Conservation (phyloP, 1,140 invertebrate genomes). For the Eumeta japonica region DNA sequence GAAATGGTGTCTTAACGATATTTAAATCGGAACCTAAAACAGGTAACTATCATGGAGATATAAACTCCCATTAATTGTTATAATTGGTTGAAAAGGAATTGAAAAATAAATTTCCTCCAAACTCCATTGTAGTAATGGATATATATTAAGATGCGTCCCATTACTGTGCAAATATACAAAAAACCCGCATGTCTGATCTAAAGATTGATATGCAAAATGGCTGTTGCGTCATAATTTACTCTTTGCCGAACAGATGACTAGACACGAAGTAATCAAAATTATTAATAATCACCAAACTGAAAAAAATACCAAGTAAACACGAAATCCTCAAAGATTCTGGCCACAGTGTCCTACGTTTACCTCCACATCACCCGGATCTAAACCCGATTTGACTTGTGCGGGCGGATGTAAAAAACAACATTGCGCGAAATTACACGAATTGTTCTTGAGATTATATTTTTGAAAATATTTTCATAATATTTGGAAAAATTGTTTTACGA, state of each 20-base stretch:
- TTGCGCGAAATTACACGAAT: not conserved
- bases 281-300: not conserved
- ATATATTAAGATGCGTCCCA: conserved; percentile 1
- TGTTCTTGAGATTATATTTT: too few relatives aligned
- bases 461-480: too few relatives aligned
- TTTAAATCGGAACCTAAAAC: not conserved
- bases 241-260: not conserved
- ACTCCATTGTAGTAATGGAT: not conserved
- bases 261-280: not conserved
- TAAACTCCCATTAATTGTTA: not conserved
- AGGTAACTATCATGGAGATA: not conserved
- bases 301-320: not conserved
- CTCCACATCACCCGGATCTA: conserved; percentile 1
- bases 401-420: not conserved
- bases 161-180: not conserved
- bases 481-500: too few relatives aligned
- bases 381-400: not conserved
- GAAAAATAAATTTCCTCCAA: not conserved
- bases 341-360: not conserved
- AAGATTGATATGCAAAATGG: conserved; percentile 1
- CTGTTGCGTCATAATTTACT: not conserved
- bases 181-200: not conserved
- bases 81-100: not conserved
- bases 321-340: not conserved
- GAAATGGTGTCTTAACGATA: not conserved